Evolutionary conservation across 2,888 invertebrate genomes (phyloP).

Genomic region (Philaethria dido): DNA sequence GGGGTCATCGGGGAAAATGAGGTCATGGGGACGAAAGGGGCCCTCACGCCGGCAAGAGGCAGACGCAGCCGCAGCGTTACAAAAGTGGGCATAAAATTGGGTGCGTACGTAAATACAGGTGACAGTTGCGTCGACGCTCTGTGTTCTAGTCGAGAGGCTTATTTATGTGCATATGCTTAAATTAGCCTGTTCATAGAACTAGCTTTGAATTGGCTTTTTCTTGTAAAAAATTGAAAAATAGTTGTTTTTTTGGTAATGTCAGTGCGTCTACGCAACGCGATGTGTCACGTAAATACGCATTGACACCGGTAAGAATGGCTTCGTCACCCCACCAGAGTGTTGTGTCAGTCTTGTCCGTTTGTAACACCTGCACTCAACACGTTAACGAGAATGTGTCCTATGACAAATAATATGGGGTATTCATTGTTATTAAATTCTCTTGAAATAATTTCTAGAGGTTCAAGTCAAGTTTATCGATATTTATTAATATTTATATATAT

Average conservation of each 20-base stretch:
- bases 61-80: conserved; percentile 79
- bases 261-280: conserved; percentile 79
- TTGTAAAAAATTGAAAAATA: conserved; percentile 42
- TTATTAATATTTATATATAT: neutral
- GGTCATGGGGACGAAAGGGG: conserved; percentile 50
- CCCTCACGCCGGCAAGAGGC: conserved; percentile 58
- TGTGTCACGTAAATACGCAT: conserved; percentile 64
- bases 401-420: neutral
- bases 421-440: neutral
- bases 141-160: conserved; percentile 54
- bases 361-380: conserved; percentile 60
- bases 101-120: conserved; percentile 69
- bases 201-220: conserved; percentile 45
- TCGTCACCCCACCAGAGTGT: conserved; percentile 67
- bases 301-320: conserved; percentile 76
- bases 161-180: conserved; percentile 37
- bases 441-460: neutral
- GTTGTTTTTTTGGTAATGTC: conserved; percentile 50
- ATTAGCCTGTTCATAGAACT: conserved; percentile 11
- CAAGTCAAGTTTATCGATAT: neutral
- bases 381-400: conserved; percentile 1
- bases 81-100: conserved; percentile 83
- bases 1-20: conserved; percentile 52
- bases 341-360: conserved; percentile 61
- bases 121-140: conserved; percentile 81